Evolutionary conservation across 2,113 vertebrate species (phyloP).

Genomic region (Ellobius talpinus): DNA sequence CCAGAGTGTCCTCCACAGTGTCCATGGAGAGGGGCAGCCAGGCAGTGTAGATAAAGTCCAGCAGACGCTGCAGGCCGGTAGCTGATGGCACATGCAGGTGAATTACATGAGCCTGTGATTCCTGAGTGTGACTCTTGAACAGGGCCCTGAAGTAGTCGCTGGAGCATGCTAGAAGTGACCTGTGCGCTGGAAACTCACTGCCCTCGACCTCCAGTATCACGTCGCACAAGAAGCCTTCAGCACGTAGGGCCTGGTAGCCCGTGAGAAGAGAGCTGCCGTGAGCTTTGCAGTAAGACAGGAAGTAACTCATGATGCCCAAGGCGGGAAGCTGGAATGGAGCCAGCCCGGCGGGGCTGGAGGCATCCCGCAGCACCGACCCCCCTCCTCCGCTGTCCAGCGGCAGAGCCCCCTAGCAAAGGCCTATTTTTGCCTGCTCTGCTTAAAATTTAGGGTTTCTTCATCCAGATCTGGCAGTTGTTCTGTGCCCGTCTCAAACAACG

Average conservation of each 20-base stretch:
- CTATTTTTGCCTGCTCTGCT: conserved; percentile 38
- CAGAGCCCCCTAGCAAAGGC: conserved; percentile 37
- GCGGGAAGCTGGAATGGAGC: conserved; percentile 35
- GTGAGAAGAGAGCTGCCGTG: conserved; percentile 90
- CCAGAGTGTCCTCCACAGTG: conserved; percentile 91
- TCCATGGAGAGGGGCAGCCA: conserved; percentile 92
- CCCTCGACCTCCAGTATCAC: conserved; percentile 93
- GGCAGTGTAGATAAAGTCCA: conserved; percentile 98
- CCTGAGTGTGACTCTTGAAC: conserved; percentile 93
- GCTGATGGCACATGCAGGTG: conserved; percentile 91
- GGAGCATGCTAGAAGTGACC: conserved; percentile 94
- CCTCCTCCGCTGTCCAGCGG: neutral
- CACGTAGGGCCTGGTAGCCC: conserved; percentile 92
- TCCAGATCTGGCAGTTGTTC: neutral
- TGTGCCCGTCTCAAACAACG: neutral
- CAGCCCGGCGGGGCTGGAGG: neutral
- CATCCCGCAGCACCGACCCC: conserved; percentile 31
- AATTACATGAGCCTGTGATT: conserved; percentile 89
- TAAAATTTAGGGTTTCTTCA: conserved; percentile 31
- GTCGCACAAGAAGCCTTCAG: conserved; percentile 93
- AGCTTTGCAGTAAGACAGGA: conserved; percentile 93
- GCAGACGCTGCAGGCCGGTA: conserved; percentile 89
- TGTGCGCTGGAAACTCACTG: conserved; percentile 93
- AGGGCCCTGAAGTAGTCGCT: conserved; percentile 97
- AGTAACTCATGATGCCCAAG: conserved; percentile 92